Evolutionary conservation across 1,140 invertebrate species (phyloP).

Genomic region (Archivesica marissinica): DNA sequence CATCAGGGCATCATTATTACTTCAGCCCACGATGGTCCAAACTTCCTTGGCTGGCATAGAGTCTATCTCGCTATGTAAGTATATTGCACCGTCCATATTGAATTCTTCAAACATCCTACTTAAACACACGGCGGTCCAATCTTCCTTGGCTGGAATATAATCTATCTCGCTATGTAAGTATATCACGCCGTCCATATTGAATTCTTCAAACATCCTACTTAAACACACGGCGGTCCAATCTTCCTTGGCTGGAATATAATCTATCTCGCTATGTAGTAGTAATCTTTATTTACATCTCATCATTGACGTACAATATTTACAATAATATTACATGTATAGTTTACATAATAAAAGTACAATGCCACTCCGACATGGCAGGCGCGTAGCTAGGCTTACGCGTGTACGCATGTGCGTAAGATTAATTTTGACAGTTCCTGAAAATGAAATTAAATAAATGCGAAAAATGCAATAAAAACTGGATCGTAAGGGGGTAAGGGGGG

Average conservation of each 20-base stretch:
- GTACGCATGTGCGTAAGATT: no score
- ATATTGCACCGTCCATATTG: background rate
- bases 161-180: constrained; percentile 77
- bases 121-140: constrained; percentile 74
- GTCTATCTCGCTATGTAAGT: constrained; percentile 51
- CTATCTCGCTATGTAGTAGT: background rate
- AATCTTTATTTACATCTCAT: background rate
- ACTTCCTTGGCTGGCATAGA: constrained; percentile 57
- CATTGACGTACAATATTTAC: background rate
- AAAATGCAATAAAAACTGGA: no score
- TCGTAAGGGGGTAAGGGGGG: no score
- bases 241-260: background rate
- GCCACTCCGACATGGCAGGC: no score
- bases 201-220: no score
- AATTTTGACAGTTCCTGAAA: no score
- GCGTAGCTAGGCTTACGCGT: no score
- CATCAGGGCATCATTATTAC: constrained; percentile 29
- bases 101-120: background rate
- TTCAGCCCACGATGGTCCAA: constrained; percentile 44
- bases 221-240: no score
- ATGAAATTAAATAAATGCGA: no score
- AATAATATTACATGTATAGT: no score
- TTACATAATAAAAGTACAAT: no score
- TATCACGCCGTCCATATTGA: background rate
- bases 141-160: constrained; percentile 77